These are phyloP conservation scores for Pteromalus puparum DNA, from an alignment of 1,140 invertebrate species.

Conservation along the genomic window DNA sequence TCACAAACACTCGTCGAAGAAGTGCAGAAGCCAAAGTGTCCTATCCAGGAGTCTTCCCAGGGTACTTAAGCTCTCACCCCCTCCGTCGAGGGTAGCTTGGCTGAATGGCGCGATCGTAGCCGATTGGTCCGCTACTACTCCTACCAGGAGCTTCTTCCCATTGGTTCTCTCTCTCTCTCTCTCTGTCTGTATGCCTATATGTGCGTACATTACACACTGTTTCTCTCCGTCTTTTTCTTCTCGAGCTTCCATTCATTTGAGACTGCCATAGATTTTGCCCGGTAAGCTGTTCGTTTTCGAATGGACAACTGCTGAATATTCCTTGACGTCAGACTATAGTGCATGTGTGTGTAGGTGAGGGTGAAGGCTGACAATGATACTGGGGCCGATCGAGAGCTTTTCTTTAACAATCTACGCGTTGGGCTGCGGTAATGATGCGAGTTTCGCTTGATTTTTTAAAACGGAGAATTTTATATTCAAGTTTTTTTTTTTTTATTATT, in stretches of 20 bases:
- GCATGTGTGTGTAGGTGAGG: not conserved
- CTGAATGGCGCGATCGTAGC: slow-evolving; percentile 49
- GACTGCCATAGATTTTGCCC: not conserved
- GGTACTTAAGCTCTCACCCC: slow-evolving; percentile 61
- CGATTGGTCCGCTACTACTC: slow-evolving; percentile 56
- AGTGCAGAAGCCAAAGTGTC: slow-evolving; percentile 34
- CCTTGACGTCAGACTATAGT: not conserved
- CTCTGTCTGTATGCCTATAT: too few species aligned
- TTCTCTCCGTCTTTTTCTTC: slow-evolving; percentile 12
- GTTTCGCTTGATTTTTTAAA: too few species aligned
- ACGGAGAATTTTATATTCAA: too few species aligned
- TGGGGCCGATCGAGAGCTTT: not conserved
- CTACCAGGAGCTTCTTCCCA: slow-evolving; percentile 17
- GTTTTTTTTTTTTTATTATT: too few species aligned
- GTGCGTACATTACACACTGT: not conserved
- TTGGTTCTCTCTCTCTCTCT: slow-evolving; percentile 15
- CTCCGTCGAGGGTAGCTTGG: slow-evolving; percentile 47
- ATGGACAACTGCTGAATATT: not conserved
- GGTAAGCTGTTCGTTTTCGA: not conserved
- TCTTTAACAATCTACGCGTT: not conserved
- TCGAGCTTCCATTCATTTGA: slow-evolving; percentile 6
- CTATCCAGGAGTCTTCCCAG: slow-evolving; percentile 2
- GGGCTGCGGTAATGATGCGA: too few species aligned
- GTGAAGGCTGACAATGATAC: not conserved
- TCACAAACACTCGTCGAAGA: slow-evolving; percentile 17